Evolutionary conservation across 2,888 invertebrate species (phyloP).

Genomic region (Cheilosia vernalis): DNA sequence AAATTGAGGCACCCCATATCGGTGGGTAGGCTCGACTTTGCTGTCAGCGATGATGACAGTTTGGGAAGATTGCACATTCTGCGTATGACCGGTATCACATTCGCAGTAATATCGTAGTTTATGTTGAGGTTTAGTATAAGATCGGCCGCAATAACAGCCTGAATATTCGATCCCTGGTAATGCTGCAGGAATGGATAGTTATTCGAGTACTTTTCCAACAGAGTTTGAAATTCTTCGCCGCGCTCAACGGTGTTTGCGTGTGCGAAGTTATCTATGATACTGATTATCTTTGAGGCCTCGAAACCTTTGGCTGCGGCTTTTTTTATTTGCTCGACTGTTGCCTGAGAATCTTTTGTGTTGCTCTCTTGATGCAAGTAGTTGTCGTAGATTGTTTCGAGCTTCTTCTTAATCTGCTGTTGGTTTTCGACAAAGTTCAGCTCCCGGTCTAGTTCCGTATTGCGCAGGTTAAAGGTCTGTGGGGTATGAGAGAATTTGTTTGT

Average conservation of each 20-base stretch:
- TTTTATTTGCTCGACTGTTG: slow-evolving; percentile 83
- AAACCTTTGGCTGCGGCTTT: slow-evolving; percentile 86
- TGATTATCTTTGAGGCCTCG: slow-evolving; percentile 86
- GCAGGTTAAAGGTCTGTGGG: slow-evolving; percentile 87
- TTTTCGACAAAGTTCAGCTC: slow-evolving; percentile 89
- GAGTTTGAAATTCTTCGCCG: slow-evolving; percentile 77
- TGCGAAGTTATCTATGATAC: slow-evolving; percentile 86
- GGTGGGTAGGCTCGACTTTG: slow-evolving; percentile 72
- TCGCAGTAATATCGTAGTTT: slow-evolving; percentile 81
- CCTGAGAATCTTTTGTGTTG: slow-evolving; percentile 71
- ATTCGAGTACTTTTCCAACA: slow-evolving; percentile 78
- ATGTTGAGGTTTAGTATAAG: slow-evolving; percentile 81
- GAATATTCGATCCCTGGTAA: slow-evolving; percentile 79
- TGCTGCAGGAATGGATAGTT: slow-evolving; percentile 80
- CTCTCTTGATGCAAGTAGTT: slow-evolving; percentile 79
- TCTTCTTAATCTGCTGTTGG: slow-evolving; percentile 83
- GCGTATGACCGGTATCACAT: slow-evolving; percentile 80
- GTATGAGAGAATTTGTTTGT: not conserved
- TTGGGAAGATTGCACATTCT: slow-evolving; percentile 77
- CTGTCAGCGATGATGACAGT: slow-evolving; percentile 48
- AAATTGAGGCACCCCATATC: slow-evolving; percentile 80
- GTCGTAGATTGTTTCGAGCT: slow-evolving; percentile 80
- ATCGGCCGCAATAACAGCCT: slow-evolving; percentile 81
- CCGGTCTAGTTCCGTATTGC: slow-evolving; percentile 86
- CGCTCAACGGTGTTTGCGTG: slow-evolving; percentile 79